A percentile compares a stretch with the other conserved stretches of the same genome.
These are phyloP conservation scores for Microplitis mediator DNA, from an alignment of 1,140 invertebrate genomes.

Conservation along the genomic window DNA sequence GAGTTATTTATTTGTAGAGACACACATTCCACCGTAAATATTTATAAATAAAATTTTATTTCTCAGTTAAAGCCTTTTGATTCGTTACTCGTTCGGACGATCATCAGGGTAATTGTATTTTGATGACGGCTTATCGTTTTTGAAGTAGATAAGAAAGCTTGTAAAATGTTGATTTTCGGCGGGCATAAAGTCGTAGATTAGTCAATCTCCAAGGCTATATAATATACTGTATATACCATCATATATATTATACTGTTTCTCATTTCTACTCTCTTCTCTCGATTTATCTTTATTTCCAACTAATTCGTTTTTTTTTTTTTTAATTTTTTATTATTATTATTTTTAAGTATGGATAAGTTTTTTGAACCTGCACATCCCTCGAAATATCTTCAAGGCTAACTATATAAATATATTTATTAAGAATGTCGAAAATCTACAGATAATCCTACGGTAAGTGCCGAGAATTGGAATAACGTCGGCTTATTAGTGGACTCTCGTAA, in stretches of 20 bases:
- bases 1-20: too few species aligned
- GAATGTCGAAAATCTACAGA: not conserved
- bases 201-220: conserved; percentile 36
- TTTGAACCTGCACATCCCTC: conserved; percentile 10
- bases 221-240: conserved; percentile 2
- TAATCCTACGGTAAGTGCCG: not conserved
- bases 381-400: not conserved
- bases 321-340: conserved; percentile 3
- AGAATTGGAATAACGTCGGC: conserved; percentile 28
- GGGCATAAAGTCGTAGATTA: conserved; percentile 45
- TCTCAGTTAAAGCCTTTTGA: not conserved
- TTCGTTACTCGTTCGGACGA: not conserved
- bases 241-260: too few species aligned
- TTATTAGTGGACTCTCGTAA: conserved; percentile 45
- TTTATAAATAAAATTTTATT: too few species aligned
- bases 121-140: conserved; percentile 4
- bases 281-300: conserved; percentile 2
- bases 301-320: not conserved
- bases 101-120: conserved; percentile 10
- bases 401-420: not conserved
- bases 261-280: conserved; percentile 13
- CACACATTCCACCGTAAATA: too few species aligned
- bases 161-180: conserved; percentile 20
- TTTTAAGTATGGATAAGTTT: not conserved
- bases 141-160: conserved; percentile 1